Base-by-base conservation (phyloP, 1,140 invertebrate species). In the Drosophila elegans region DNA sequence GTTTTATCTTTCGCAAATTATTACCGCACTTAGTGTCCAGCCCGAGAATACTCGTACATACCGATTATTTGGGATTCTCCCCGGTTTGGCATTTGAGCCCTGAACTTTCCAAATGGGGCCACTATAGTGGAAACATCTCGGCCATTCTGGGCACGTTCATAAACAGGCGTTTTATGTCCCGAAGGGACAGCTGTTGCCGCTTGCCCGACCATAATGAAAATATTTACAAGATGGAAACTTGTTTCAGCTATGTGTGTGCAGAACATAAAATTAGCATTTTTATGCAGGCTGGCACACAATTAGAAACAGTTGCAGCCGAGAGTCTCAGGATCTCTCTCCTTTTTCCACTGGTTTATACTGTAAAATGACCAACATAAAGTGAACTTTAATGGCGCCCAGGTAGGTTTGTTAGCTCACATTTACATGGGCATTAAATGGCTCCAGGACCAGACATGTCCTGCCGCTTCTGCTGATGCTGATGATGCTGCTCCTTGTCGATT, bases 201-300 rank as follows among this genome's bases (percentile, higher is more conserved):
- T 49, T 63, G 56, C 29, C 29, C 21, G 12, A 13, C 73, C 74
- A 68, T 76, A 76, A 76, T 77, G 63, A 77, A 77, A 77, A 77
- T 77, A 77, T 76, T 60, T 76, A 77, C 73, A 77, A 77, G 74
- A 77, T 66, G 74, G 52, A 77, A 76, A 77, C 74, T 77, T 77
- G 74, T 77, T 77, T 55, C 49, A 45, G 34, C 57, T 62, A 41
- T 75, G 64, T 60, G 44, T 46, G 44, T 48, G 55, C 38, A 39
- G 67, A 44, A 64, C 85, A 84, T 89, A 80, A 89, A 89, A 89
- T 89, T 89, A 84, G 74, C 74, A 89, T 89, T 90, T 89, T 89
- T 80, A 89, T 89, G 84, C 84, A 59, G 48, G 53, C 56, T 54
- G 38, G 32, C 74, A 68, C 54, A 81, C 81, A 85, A 80, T 84